These are phyloP conservation scores for Psittacula cyanocephala DNA, from an alignment of 2,113 vertebrate species.

Conservation along the genomic window DNA sequence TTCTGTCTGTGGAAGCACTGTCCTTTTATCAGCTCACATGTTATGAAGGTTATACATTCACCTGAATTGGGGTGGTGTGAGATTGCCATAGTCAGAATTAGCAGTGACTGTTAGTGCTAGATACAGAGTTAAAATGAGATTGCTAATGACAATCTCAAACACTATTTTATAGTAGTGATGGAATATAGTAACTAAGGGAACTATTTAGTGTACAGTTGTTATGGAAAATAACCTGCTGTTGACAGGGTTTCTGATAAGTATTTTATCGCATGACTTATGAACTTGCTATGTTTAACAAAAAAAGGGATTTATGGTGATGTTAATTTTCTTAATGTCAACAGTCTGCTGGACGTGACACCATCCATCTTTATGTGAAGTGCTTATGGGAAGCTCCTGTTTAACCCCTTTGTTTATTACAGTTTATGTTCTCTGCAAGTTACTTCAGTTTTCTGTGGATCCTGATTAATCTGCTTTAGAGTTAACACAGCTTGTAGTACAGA, in stretches of 20 bases:
- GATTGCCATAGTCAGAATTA: background rate
- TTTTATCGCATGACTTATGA: background rate
- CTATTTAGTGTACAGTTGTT: background rate
- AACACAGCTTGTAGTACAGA: background rate
- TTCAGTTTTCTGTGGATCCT: background rate
- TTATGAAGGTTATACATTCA: background rate
- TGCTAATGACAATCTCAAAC: background rate
- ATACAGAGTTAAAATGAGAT: background rate
- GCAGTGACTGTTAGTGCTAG: background rate
- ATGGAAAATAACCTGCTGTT: background rate
- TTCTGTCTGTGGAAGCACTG: background rate
- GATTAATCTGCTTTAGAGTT: background rate
- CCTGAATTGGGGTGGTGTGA: background rate
- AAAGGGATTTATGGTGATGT: background rate
- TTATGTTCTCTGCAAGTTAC: background rate
- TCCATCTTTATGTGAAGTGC: background rate
- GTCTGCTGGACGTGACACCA: background rate
- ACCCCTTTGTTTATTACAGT: background rate
- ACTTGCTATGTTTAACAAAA: background rate
- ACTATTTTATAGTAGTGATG: background rate
- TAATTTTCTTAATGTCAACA: background rate
- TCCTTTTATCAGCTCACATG: background rate
- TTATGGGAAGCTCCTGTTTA: background rate
- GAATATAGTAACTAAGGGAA: conserved; percentile 28
- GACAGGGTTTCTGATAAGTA: background rate